Evolutionary conservation across 2,888 invertebrate species (phyloP), one percentile per base, ranked within the genome.

Genomic region (Acanthosepion pharaonis): DNA sequence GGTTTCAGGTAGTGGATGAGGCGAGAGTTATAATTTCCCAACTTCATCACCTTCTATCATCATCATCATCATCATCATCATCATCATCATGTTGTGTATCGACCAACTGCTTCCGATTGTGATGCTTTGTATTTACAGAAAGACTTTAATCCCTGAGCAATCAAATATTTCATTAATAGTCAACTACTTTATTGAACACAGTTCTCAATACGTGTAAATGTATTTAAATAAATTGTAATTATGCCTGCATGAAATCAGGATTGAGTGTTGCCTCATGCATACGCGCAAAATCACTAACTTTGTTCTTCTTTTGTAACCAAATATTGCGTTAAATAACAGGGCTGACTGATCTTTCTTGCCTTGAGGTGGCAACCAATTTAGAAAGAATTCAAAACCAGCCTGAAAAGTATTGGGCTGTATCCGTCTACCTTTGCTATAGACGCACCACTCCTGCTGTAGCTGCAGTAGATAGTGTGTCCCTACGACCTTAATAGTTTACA

Each of bases 21-120:
- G 48, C 20, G 51, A 5, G 23, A 23, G 3, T 48, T 92, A 51
- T 49, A 48, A 48, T 23, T 51, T 20, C 48, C 92, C 23, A 23
- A 11, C 42, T 11, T 48, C 25, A 48, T 49, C 48, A 48, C 15
- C 28, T 49, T 20, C 20, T 20, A 2, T 49, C 28, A 18, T 92
- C 49, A 23, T 92, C 49, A 92, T 48, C 25, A 48, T 92, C 92
- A 48, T 92, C 49, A 51, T 92, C 92, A 92, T 92, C 92, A 92
- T 49, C 92, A 92, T 92, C 92, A 49, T 15, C 48, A 92, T 49
- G n/a, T 78, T 78, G n/a, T 18, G 15, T 78, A 33, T 78, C 78
- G 33, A 78, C 33, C 28, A n/a, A 78, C 28, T n/a, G 78, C n/a
- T n/a, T n/a, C 11, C 6, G 20, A 6, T 20, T 20, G 59, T 23